Evolutionary conservation across 1,140 invertebrate species (phyloP), one percentile per base, ranked within the genome.

Genomic region (Trichomalopsis sarcophagae): DNA sequence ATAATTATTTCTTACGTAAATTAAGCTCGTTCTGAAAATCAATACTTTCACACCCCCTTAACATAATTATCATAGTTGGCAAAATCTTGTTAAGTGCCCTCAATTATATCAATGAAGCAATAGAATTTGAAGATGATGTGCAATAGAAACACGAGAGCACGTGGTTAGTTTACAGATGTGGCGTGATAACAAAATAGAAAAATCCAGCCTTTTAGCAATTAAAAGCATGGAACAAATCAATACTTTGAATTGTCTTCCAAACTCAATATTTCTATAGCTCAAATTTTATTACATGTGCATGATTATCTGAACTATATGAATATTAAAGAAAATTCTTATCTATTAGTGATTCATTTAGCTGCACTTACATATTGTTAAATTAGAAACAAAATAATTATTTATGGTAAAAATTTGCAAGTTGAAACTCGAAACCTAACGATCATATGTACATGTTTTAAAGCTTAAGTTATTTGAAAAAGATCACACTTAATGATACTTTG

Each of bases 41-140:
- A 84, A 74, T 73, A 75, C n/a, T 81, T 81, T 82, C 36, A 71
- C 79, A 85, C 55, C 62, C 79, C 71, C 76, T 78, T 79, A 55
- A 78, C 27, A 55, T n/a, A 79, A 50, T 78, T 77, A 23, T 77
- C 14, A 76, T 62, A 9, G 33, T 77, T 77, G 44, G 21, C 30
- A 33, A 71, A 71, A 71, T 71, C 55, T 71, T 71, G 68, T 33
- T 71, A 71, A 71, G 68, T 33, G 68, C 68, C 68, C 27, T 71
- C 10, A 13, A 71, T 71, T 71, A 4, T 30, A 30, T 33, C 23
- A 14, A 71, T 30, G 68, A 71, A 62, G 23, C 9, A 30, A 33
- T 30, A 30, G 21, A 30, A 17, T 71, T 21, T 66, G 14, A 44
- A 44, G 1, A 44, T 44, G 40, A 62, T n/a, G 5, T 21, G 17